Evolutionary conservation across 1,140 invertebrate species (phyloP), one percentile per base, ranked within the genome.

Genomic region (Lordiphosa stackelbergi): DNA sequence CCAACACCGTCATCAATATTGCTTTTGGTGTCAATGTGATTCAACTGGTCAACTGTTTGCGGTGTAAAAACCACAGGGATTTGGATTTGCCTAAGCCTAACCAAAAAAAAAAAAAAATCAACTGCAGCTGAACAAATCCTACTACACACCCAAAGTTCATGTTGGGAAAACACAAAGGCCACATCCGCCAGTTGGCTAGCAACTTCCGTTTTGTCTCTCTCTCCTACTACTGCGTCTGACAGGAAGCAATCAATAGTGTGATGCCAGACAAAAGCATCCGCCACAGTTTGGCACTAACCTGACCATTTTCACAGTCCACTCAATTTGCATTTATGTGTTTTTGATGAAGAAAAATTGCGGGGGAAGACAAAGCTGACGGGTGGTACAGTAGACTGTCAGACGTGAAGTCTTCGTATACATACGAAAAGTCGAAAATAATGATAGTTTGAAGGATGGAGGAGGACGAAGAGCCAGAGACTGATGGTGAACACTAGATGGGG

Each of bases 201-300:
- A 41, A 47, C 51, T 64, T 74, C 79, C 56, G 64, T 72, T 74
- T 74, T 57, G 38, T 28, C 19, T 46, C 38, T 16, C 61, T 73
- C 54, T 31, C 28, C 6, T 3, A 8, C 28, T 31, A 52, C 72
- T 79, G 71, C 53, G 65, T 68, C 62, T 69, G 79, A 78, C 73
- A 75, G 79, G 73, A 85, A 75, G 74, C 73, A 85, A 85, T 79
- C 81, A 81, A 85, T 85, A 81, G 71, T 68, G 61, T 69, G 62
- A 77, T 64, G 64, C 64, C 81, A 62, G 73, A 85, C 79, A 79
- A 79, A 65, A 71, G 75, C 73, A 85, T 83, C 79, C 79, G 73
- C 66, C 62, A 52, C 66, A 66, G 69, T 73, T 74, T 69, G 60
- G 35, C 42, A 36, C 41, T 35, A 42, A 37, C 41, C 71, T 36